These are phyloP conservation scores for Pristionchus exspectatus DNA, from an alignment of 2,888 invertebrate genomes.

Conservation along the genomic window DNA sequence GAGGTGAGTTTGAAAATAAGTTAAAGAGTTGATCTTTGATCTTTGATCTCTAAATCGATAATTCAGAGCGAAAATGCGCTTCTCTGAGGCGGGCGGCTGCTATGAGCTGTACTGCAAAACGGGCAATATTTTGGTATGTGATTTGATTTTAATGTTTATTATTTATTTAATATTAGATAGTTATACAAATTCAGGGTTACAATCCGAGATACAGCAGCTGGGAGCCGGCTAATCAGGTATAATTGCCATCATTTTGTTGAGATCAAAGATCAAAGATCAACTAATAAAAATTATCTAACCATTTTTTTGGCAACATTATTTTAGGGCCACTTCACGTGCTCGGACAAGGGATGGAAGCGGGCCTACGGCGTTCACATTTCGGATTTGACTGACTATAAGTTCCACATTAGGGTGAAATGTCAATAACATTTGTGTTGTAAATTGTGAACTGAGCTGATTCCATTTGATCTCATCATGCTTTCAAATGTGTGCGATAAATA, in stretches of 20 bases:
- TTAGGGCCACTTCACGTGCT: constrained; percentile 41
- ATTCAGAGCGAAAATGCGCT: constrained; percentile 20
- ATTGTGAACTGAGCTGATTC: not conserved
- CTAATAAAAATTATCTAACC: not conserved
- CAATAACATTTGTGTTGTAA: not conserved
- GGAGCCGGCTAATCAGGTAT: constrained; percentile 41
- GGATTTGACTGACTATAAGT: constrained; percentile 9
- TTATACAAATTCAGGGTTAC: constrained; percentile 22
- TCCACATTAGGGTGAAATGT: constrained; percentile 20
- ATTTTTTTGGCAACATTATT: not conserved
- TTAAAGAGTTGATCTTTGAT: not conserved
- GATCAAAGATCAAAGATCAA: too few relatives aligned
- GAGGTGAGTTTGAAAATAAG: not conserved
- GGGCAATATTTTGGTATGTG: constrained; percentile 37
- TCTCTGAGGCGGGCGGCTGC: constrained; percentile 6
- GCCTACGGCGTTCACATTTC: not conserved
- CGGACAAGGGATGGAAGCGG: constrained; percentile 45
- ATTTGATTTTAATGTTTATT: not conserved
- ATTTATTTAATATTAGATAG: not conserved
- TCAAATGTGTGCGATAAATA: not conserved
- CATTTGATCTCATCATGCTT: not conserved
- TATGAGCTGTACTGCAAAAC: constrained; percentile 41
- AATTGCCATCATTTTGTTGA: too few relatives aligned
- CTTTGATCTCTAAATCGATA: not conserved
- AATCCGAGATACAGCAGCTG: not conserved